Conservation (phyloP, 2,113 vertebrate species). For the Argyrosomus japonicus region DNA sequence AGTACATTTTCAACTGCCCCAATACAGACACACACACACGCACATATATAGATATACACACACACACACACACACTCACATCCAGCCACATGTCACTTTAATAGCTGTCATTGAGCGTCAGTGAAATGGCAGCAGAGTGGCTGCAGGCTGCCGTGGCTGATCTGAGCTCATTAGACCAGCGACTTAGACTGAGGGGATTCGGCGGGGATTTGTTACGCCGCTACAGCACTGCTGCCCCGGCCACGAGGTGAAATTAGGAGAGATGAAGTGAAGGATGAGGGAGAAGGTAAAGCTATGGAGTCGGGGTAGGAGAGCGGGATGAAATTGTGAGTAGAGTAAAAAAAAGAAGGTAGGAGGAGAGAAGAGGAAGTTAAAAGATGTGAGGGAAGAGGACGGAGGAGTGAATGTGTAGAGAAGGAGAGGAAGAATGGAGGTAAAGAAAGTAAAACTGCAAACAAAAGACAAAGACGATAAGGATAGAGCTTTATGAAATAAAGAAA, state of each 20-base stretch:
- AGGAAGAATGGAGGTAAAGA: neutral
- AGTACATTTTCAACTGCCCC: neutral
- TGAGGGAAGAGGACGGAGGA: neutral
- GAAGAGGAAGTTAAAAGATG: neutral
- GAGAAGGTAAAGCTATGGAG: constrained; percentile 32
- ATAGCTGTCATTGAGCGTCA: constrained; percentile 55
- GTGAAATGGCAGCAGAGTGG: constrained; percentile 60
- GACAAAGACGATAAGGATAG: neutral
- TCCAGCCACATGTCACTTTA: constrained; percentile 43
- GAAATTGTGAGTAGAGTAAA: constrained; percentile 40
- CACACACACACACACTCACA: neutral
- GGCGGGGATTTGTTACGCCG: constrained; percentile 64
- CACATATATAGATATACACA: neutral
- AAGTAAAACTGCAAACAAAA: neutral
- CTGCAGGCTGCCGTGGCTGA: constrained; percentile 62
- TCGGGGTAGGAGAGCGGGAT: constrained; percentile 11
- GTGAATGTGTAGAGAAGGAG: neutral
- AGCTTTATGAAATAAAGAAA: neutral
- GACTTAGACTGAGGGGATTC: constrained; percentile 69
- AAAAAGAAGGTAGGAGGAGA: neutral
- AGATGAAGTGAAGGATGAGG: constrained; percentile 58
- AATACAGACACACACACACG: neutral
- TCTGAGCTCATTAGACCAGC: constrained; percentile 75
- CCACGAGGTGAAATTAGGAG: constrained; percentile 62
- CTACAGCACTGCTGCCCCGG: constrained; percentile 34